Conservation (phyloP, 2,113 vertebrate species). For the Macrotis lagotis region DNA sequence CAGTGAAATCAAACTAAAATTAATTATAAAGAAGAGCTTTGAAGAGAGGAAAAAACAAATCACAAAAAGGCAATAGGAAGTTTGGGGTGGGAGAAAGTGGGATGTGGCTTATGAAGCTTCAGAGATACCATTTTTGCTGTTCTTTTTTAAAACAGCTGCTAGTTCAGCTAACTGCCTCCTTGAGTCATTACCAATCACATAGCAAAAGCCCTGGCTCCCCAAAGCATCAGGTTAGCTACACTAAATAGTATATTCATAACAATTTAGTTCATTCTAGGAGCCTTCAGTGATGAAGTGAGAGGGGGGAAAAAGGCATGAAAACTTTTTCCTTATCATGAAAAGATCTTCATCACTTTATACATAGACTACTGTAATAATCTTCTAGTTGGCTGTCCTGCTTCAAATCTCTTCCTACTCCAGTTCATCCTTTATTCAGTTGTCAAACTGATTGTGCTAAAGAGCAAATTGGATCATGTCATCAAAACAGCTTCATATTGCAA, state of each 20-base stretch:
- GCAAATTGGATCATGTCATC: not conserved
- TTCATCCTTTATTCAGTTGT: not conserved
- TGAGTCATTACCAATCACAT: not conserved
- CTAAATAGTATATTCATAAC: too few species aligned
- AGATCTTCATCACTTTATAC: not conserved
- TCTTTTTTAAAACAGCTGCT: not conserved
- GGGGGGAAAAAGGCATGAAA: not conserved
- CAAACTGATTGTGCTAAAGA: not conserved
- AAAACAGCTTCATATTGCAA: not conserved
- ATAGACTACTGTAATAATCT: not conserved
- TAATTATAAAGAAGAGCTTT: not conserved
- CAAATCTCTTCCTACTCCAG: not conserved
- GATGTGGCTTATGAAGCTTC: not conserved
- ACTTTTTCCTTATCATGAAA: conserved; percentile 7
- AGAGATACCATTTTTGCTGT: not conserved
- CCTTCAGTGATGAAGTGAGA: conserved; percentile 3
- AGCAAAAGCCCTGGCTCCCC: not conserved
- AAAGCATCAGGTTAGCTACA: not conserved
- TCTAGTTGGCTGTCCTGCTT: not conserved
- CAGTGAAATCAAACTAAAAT: not conserved
- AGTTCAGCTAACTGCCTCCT: not conserved
- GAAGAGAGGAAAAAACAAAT: not conserved
- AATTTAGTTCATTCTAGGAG: not conserved
- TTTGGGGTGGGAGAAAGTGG: not conserved
- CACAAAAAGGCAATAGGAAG: not conserved